A percentile compares a stretch with the other conserved stretches of the same genome.
Conservation (phyloP, 2,113 vertebrate species). For the Stigmatopora nigra region DNA sequence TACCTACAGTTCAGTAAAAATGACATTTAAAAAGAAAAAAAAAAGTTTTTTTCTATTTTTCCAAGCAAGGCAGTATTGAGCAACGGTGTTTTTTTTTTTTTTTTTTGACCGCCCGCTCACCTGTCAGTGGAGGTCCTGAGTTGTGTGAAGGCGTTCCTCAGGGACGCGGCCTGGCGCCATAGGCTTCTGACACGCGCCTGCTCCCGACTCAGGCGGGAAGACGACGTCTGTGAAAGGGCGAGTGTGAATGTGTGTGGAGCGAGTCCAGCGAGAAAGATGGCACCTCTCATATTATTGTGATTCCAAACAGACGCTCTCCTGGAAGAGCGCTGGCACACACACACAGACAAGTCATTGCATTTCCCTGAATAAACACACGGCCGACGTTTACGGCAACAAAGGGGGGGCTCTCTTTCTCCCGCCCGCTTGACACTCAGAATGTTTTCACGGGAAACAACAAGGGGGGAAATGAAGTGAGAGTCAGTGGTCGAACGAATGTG, state of each 20-base stretch:
- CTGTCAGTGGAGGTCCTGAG: constrained; percentile 65
- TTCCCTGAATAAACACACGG: constrained; percentile 63
- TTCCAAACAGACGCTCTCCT: constrained; percentile 49
- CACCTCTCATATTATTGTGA: constrained; percentile 46
- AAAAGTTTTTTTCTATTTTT: no score
- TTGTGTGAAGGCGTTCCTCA: constrained; percentile 68
- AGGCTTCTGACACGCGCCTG: constrained; percentile 57
- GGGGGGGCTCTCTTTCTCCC: constrained; percentile 55
- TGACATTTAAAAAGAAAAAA: no score
- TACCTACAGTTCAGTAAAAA: no score
- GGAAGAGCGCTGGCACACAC: constrained; percentile 44
- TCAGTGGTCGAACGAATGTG: constrained; percentile 56
- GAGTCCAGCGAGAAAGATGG: constrained; percentile 27
- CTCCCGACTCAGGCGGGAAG: constrained; percentile 35
- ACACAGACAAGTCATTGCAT: constrained; percentile 57
- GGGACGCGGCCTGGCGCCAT: constrained; percentile 72
- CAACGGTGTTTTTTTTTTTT: neutral
- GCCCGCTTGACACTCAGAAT: constrained; percentile 65
- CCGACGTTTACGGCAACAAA: constrained; percentile 57
- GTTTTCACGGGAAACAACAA: constrained; percentile 77
- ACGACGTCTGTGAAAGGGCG: constrained; percentile 42
- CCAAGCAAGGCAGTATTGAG: no score
- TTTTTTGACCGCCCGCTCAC: constrained; percentile 39
- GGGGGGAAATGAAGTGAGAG: constrained; percentile 66
- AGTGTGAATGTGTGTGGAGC: constrained; percentile 1